Evolutionary conservation across 2,797 vertebrate species (phyloP), one percentile per base, ranked within the genome.

Genomic region (Galago senegalensis): DNA sequence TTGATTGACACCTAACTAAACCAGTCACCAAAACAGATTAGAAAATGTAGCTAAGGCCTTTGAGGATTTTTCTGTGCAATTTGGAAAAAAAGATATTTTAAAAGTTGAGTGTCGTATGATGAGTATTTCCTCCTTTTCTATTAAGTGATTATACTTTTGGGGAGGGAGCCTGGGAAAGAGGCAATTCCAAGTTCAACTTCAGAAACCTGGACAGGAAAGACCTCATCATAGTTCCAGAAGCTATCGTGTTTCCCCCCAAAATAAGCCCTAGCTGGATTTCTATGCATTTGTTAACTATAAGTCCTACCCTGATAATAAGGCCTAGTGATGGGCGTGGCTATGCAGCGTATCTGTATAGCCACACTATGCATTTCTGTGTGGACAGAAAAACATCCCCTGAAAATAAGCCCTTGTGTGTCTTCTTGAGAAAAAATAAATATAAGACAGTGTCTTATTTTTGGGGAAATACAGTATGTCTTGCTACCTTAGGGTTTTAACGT

Each of bases 141-240:
- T 63, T 5, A 49, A 25, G 46, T 17, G 53, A 18, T 79, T 5
- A 18, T 2, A 34, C 34, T 76, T 67, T 17, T 0, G 10, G 1
- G 37, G 5, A 67, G 13, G 63, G 13, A 37, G 58, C 5, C 7
- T 14, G 16, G 20, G 40, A 49, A 72, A 69, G 18, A 40, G 31
- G 12, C 17, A 23, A 58, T 53, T 91, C 17, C 37, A 76, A 53
- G 82, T 49, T 79, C 80, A 89, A 25, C 46, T 84, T 70, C 70
- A 70, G 46, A 95, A 91, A 91, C 6, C 37, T 31, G 58, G 37
- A 85, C n/a, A 40, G 37, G 29, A 34, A 97, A 61, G 77, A 81
- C 4, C 20, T 6, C 73, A 56, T 7, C 16, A 20, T 18, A 34
- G 49, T n/a, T 83, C 60, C 16, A 14, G 65, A 18, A 84, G 82